Percentiles rank a stretch among this genome's conserved stretches.
These are phyloP conservation scores for Clinocottus analis DNA, from an alignment of 2,113 vertebrate species.

Conservation along the genomic window DNA sequence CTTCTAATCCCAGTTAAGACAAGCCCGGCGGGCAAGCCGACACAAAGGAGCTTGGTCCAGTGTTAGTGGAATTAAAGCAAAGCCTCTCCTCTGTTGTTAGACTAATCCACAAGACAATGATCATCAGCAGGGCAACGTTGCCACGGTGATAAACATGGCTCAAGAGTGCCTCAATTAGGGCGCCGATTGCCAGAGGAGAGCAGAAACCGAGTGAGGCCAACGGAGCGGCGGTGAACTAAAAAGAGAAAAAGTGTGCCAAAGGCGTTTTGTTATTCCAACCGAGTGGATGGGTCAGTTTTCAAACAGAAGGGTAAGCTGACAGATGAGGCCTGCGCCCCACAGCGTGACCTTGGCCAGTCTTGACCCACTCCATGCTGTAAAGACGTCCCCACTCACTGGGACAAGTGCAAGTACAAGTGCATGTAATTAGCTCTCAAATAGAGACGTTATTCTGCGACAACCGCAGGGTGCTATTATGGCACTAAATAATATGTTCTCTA, in stretches of 20 bases:
- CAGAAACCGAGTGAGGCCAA: constrained; percentile 40
- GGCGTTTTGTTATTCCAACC: constrained; percentile 48
- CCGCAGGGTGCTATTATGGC: background rate
- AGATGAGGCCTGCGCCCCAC: constrained; percentile 38
- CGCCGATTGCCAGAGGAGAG: constrained; percentile 55
- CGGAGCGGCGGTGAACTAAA: constrained; percentile 18
- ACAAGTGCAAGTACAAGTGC: constrained; percentile 18
- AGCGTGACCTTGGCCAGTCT: constrained; percentile 23
- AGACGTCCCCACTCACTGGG: constrained; percentile 34
- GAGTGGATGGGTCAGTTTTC: constrained; percentile 33
- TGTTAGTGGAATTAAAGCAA: constrained; percentile 79
- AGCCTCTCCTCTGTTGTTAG: constrained; percentile 78
- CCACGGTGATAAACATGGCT: constrained; percentile 76
- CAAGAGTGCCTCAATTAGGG: constrained; percentile 74
- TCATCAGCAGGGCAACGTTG: constrained; percentile 75
- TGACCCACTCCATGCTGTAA: constrained; percentile 29
- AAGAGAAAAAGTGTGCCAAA: background rate
- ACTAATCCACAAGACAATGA: constrained; percentile 81
- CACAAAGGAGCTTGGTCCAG: constrained; percentile 75
- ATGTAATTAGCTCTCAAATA: constrained; percentile 47
- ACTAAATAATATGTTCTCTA: constrained; percentile 10
- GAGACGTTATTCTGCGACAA: constrained; percentile 9
- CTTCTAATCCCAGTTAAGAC: constrained; percentile 78
- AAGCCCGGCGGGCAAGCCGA: constrained; percentile 59
- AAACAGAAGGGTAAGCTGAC: constrained; percentile 28